Evolutionary conservation across 2,797 vertebrate genomes (phyloP).

Genomic region (Calcarius lapponicus): DNA sequence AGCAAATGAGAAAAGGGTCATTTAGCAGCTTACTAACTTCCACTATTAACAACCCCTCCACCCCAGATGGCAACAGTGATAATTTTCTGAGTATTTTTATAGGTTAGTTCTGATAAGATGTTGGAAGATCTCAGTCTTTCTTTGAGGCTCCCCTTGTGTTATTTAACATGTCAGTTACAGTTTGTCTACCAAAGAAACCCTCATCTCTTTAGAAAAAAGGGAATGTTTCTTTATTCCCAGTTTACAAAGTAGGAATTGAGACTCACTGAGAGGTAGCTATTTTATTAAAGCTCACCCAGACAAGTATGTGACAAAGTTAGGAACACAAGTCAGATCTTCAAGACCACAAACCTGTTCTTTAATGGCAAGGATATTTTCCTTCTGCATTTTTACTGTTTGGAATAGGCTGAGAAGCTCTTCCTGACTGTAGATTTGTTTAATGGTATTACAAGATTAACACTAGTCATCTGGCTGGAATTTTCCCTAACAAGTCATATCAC

Average conservation of each 20-base stretch:
- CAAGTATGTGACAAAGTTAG: not conserved
- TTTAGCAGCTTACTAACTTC: not conserved
- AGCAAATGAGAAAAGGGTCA: not conserved
- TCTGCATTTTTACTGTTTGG: not conserved
- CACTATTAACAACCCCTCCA: not conserved
- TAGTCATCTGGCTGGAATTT: slow-evolving; percentile 52
- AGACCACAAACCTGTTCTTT: not conserved
- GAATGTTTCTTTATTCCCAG: not conserved
- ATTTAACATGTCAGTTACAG: not conserved
- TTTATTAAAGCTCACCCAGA: not conserved
- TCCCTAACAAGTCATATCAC: slow-evolving; percentile 25
- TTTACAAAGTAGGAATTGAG: not conserved
- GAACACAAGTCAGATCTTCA: not conserved
- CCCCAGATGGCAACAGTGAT: not conserved
- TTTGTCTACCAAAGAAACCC: not conserved
- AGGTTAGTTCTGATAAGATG: not conserved
- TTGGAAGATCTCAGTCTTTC: not conserved
- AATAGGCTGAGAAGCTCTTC: slow-evolving; percentile 27
- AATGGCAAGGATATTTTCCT: not conserved
- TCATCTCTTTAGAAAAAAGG: not conserved
- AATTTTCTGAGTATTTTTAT: not conserved
- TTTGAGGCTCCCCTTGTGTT: not conserved
- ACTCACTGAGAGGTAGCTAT: not conserved
- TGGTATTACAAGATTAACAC: slow-evolving; percentile 23
- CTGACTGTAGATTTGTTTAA: slow-evolving; percentile 33